A percentile compares a stretch with the other conserved stretches of the same genome.
Evolutionary conservation across 2,797 vertebrate genomes (phyloP).

Genomic region (Phoeniculus purpureus): DNA sequence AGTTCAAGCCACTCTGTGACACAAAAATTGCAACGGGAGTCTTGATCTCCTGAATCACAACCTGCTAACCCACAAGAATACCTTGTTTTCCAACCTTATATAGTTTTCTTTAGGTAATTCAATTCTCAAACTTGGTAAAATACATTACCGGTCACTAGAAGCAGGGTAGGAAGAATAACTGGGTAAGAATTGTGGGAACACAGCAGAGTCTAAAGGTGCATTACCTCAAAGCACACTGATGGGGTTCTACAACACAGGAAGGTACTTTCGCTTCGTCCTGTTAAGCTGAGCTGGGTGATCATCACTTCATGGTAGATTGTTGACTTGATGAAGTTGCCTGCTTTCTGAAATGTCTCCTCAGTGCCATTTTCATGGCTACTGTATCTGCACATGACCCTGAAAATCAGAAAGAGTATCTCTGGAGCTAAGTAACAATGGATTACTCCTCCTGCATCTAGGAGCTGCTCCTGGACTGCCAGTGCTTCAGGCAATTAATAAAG

Average conservation of each 20-base stretch:
- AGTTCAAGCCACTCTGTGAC: not conserved
- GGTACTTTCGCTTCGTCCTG: not conserved
- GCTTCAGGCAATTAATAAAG: not conserved
- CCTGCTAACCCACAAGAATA: not conserved
- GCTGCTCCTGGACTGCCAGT: not conserved
- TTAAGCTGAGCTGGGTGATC: not conserved
- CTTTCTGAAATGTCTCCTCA: not conserved
- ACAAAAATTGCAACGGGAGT: not conserved
- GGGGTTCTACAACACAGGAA: not conserved
- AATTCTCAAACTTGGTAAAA: not conserved
- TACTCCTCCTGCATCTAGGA: not conserved
- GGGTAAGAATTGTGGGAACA: not conserved
- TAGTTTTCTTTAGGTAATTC: not conserved
- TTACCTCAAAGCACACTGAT: not conserved
- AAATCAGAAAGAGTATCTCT: not conserved
- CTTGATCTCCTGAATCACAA: not conserved
- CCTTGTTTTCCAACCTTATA: not conserved
- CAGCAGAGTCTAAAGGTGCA: not conserved
- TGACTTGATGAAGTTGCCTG: not conserved
- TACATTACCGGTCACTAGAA: not conserved
- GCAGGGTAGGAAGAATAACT: not conserved
- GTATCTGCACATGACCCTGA: not conserved
- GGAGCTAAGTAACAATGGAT: not conserved
- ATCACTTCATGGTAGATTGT: not conserved
- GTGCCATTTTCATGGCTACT: not conserved